Conservation (phyloP, 2,888 invertebrate genomes). For the Scaeva pyrastri region DNA sequence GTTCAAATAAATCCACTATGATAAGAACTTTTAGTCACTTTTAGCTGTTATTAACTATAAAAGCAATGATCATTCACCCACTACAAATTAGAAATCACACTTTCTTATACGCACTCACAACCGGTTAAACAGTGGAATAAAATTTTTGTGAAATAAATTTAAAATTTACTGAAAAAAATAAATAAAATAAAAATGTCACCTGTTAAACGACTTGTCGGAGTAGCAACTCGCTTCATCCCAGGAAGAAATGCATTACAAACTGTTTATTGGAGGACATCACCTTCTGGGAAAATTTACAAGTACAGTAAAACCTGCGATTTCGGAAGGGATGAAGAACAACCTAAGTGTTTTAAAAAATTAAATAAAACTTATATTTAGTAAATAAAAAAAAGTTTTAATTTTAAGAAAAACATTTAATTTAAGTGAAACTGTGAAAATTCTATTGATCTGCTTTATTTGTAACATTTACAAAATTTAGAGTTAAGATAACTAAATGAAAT, state of each 20-base stretch:
- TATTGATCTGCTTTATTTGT: neutral
- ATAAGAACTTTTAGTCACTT: conserved; percentile 2
- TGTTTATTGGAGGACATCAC: conserved; percentile 48
- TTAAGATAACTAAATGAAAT: neutral
- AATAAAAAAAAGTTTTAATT: neutral
- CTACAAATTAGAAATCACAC: conserved; percentile 3
- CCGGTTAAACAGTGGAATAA: neutral
- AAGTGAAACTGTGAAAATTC: conserved; percentile 14
- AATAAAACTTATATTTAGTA: conserved; percentile 35
- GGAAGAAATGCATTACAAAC: conserved; percentile 59
- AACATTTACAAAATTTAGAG: conserved; percentile 11
- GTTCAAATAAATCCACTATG: neutral
- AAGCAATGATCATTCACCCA: conserved; percentile 19
- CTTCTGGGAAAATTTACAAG: conserved; percentile 47
- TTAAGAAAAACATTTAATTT: neutral
- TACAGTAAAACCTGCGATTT: conserved; percentile 53
- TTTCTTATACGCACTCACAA: conserved; percentile 5
- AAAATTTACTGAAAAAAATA: neutral
- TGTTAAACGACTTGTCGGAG: conserved; percentile 43
- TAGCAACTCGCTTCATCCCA: conserved; percentile 53
- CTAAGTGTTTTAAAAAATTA: conserved; percentile 31
- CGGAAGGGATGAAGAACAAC: conserved; percentile 16
- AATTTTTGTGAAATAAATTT: neutral
- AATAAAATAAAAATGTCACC: conserved; percentile 14
- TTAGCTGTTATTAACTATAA: neutral